Evolutionary conservation across 1,140 invertebrate species (phyloP).

Genomic region (Drosophila yakuba): DNA sequence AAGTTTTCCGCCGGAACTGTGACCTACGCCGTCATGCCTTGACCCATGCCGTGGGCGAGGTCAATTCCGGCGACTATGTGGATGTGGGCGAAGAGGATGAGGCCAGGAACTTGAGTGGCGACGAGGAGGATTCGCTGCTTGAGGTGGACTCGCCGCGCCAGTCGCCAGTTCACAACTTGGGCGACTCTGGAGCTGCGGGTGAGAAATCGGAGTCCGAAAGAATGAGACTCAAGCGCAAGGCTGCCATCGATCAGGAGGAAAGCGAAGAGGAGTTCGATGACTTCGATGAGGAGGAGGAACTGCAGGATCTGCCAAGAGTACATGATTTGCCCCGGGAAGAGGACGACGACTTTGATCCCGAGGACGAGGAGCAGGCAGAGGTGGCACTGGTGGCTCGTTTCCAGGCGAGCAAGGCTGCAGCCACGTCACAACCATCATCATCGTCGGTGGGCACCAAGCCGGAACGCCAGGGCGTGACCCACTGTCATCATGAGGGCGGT

Average conservation of each 20-base stretch:
- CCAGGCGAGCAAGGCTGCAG: conserved; percentile 27
- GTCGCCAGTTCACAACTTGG: conserved; percentile 86
- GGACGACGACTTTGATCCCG: conserved; percentile 66
- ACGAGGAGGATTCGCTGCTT: conserved; percentile 86
- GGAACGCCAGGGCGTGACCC: conserved; percentile 86
- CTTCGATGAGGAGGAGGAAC: conserved; percentile 81
- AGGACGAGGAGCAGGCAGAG: conserved; percentile 63
- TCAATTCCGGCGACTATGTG: conserved; percentile 89
- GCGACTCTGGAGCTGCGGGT: conserved; percentile 75
- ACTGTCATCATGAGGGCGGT: conserved; percentile 88
- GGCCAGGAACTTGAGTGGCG: conserved; percentile 83
- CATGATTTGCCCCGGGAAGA: conserved; percentile 25
- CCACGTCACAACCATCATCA: not conserved
- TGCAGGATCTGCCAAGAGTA: conserved; percentile 31
- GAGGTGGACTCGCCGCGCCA: conserved; percentile 87
- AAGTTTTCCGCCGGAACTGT: conserved; percentile 94
- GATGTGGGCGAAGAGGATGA: conserved; percentile 88
- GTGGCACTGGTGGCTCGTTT: conserved; percentile 65
- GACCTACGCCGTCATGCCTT: conserved; percentile 93
- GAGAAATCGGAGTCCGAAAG: conserved; percentile 61
- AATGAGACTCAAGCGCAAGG: conserved; percentile 69
- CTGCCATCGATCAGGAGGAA: conserved; percentile 72
- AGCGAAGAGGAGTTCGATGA: conserved; percentile 78
- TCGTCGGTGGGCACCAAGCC: conserved; percentile 27
- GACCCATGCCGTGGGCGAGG: conserved; percentile 93